These are phyloP conservation scores for Ceuthmochares aereus DNA, from an alignment of 2,113 vertebrate species.

Conservation along the genomic window DNA sequence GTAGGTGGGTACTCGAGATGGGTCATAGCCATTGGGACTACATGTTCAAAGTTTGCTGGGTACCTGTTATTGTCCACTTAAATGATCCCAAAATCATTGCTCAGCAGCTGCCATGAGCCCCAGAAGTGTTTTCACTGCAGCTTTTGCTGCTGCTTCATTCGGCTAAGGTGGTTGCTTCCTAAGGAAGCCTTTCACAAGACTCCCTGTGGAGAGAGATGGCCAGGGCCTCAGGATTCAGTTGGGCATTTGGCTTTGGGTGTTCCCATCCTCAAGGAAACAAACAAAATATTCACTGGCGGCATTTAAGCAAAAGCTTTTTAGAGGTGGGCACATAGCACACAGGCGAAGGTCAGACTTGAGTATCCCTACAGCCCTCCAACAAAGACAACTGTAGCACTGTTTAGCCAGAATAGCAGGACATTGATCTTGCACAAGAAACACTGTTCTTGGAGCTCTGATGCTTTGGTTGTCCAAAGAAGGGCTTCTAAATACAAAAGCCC, in stretches of 20 bases:
- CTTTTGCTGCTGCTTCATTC: not conserved
- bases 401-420: not conserved
- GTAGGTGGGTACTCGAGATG: constrained; percentile 50
- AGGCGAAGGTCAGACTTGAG: not conserved
- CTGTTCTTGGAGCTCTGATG: rapidly evolving
- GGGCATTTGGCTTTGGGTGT: not conserved
- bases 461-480: not conserved
- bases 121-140: not conserved
- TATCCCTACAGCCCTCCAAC: not conserved
- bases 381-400: not conserved
- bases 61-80: not conserved
- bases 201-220: rapidly evolving
- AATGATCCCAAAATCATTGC: not conserved
- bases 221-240: not conserved
- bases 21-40: not conserved
- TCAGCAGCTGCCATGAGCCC: not conserved
- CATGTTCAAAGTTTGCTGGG: not conserved
- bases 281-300: not conserved
- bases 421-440: not conserved
- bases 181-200: not conserved
- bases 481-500: not conserved
- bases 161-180: not conserved
- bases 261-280: not conserved
- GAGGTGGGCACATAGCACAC: rapidly evolving
- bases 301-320: not conserved